Evolutionary conservation across 2,888 invertebrate genomes (phyloP).

Genomic region (Panopea generosa): DNA sequence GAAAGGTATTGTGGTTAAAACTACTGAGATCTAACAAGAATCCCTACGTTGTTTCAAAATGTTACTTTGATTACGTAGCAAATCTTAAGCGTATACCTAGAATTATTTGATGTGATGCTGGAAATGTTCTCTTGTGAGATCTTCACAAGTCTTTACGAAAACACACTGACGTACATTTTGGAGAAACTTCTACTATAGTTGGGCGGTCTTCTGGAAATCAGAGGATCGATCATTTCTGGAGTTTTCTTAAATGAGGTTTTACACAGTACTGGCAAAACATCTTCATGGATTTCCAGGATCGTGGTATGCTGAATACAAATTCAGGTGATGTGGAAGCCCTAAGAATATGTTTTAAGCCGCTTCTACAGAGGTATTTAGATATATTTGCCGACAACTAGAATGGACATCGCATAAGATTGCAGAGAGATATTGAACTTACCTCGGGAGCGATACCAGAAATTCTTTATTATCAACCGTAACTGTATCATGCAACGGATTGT

Average conservation of each 20-base stretch:
- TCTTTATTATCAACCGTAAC: slow-evolving; percentile 3
- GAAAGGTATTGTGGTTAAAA: slow-evolving; percentile 29
- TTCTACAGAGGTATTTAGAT: neutral
- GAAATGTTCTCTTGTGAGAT: too few species aligned
- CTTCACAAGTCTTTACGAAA: too few species aligned
- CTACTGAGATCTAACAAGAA: slow-evolving; percentile 18
- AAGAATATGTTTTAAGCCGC: slow-evolving; percentile 7
- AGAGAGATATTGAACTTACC: neutral
- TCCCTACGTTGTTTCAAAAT: slow-evolving; percentile 8
- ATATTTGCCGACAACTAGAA: neutral
- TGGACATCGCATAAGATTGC: neutral
- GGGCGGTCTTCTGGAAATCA: slow-evolving; percentile 12
- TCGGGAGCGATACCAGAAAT: slow-evolving; percentile 7
- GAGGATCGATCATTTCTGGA: slow-evolving; percentile 9
- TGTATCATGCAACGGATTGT: neutral
- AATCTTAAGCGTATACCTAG: too few species aligned
- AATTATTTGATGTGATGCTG: too few species aligned
- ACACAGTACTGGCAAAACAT: slow-evolving; percentile 8
- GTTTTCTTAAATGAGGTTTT: neutral
- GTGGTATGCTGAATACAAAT: neutral
- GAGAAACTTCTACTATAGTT: neutral
- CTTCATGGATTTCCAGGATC: neutral
- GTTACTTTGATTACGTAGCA: slow-evolving; percentile 13
- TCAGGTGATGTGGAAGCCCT: slow-evolving; percentile 9
- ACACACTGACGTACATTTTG: too few species aligned